Evolutionary conservation across 1,140 invertebrate genomes (phyloP).

Genomic region (Camponotus vicinus): DNA sequence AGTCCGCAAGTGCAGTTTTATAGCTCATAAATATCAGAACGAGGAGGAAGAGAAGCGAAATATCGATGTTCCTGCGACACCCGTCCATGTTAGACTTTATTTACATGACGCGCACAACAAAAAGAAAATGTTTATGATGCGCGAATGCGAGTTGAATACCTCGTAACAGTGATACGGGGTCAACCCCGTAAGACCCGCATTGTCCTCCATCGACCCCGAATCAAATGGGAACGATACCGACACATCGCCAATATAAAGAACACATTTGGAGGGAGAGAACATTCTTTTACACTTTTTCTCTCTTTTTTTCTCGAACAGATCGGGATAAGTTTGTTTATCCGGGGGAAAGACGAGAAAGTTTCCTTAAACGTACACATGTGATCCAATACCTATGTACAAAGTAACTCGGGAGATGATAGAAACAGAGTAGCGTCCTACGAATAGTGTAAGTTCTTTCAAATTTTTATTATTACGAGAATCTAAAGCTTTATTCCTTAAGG

Average conservation of each 20-base stretch:
- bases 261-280: neutral
- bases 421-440: neutral
- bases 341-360: conserved; percentile 6
- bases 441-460: neutral
- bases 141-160: conserved; percentile 19
- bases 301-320: conserved; percentile 23
- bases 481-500: too few species aligned
- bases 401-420: neutral
- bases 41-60: too few species aligned
- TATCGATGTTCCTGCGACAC: conserved; percentile 28
- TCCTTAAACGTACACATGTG: conserved; percentile 37
- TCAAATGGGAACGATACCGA: conserved; percentile 37
- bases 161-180: conserved; percentile 19
- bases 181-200: conserved; percentile 27
- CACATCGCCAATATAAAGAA: neutral
- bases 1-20: neutral
- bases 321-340: conserved; percentile 57
- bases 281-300: conserved; percentile 24
- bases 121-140: conserved; percentile 54
- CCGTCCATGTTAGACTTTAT: conserved; percentile 39
- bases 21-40: conserved; percentile 19
- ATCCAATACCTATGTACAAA: conserved; percentile 2
- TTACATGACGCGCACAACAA: conserved; percentile 15
- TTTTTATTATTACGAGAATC: neutral
- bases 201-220: conserved; percentile 9